These are phyloP conservation scores for Amphilophus citrinellus DNA, from an alignment of 2,113 vertebrate species.

Conservation along the genomic window DNA sequence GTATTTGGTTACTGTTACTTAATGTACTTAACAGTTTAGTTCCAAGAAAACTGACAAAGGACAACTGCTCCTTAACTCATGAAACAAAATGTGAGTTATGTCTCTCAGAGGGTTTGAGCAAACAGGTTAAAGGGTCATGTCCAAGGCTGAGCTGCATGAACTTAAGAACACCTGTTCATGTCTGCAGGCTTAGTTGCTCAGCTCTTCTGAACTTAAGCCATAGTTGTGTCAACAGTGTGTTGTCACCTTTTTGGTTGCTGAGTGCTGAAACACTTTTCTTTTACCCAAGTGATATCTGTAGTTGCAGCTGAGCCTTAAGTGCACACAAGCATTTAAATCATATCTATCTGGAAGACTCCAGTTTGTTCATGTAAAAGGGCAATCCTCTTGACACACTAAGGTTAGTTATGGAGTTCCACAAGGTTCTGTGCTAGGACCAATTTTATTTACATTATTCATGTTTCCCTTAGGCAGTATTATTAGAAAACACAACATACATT, in stretches of 20 bases:
- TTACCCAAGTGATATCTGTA: not conserved
- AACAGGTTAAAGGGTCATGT: not conserved
- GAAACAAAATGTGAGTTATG: constrained; percentile 1
- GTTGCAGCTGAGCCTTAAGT: not conserved
- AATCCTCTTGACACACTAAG: too few species aligned
- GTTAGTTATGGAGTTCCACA: too few species aligned
- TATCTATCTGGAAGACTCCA: too few species aligned
- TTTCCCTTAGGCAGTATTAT: too few species aligned
- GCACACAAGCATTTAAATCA: accelerated
- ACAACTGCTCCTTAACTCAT: constrained; percentile 4
- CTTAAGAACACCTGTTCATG: constrained; percentile 30
- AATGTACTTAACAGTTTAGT: constrained; percentile 13
- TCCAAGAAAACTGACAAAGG: not conserved
- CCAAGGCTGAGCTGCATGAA: not conserved
- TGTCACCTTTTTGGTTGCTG: constrained; percentile 15
- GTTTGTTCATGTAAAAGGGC: too few species aligned
- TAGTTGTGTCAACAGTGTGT: not conserved
- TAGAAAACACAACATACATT: too few species aligned
- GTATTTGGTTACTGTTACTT: not conserved
- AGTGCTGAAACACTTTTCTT: not conserved
- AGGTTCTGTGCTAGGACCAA: too few species aligned
- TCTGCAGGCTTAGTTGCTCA: constrained; percentile 1
- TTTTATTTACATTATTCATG: too few species aligned
- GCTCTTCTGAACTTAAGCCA: constrained; percentile 14
- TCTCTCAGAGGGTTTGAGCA: not conserved